Evolutionary conservation across 2,113 vertebrate genomes (phyloP), one percentile per base, ranked within the genome.

Genomic region (Anolis carolinensis): DNA sequence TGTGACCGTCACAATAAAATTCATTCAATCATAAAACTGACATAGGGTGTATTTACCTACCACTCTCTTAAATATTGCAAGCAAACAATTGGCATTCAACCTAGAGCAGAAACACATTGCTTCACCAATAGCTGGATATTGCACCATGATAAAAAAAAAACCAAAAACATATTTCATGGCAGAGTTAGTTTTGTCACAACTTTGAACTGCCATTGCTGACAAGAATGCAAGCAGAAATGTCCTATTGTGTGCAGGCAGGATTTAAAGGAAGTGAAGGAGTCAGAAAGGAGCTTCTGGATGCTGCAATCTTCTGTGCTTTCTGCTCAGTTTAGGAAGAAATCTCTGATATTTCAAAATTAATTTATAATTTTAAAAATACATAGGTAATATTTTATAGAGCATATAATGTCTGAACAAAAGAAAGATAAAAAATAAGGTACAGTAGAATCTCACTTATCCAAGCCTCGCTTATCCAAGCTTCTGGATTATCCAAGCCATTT

Each of bases 361-460:
- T 25, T 32, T 4, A 34, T 79, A 79, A 79, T 71, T 39, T 7
- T 2, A 27, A 36, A n/a, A n/a, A 86, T 11, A n/a, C n/a, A n/a
- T n/a, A n/a, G 7, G 11, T 11, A 67, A 36, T 3, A 52, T 2
- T 83, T 88, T 83, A 86, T 50, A 85, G 11, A 79, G 1, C 55
- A 67, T 34, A 34, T 63, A 75, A 0, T 77, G 39, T 63, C 75
- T 30, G 55, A 80, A 27, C 81, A 85, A 85, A 75, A 16, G 86
- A 23, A 92, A 88, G 1, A 74, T 32, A 86, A 73, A 81, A 88
- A 39, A 20, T 87, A 86, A 81, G n/a, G n/a, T n/a, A n/a, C n/a
- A n/a, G n/a, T n/a, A n/a, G n/a, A n/a, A n/a, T n/a, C n/a, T n/a
- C n/a, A n/a, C n/a, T n/a, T n/a, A n/a, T n/a, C n/a, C n/a, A n/a